Conservation (phyloP, 2,797 vertebrate genomes). For the Heliangelus exortis region DNA sequence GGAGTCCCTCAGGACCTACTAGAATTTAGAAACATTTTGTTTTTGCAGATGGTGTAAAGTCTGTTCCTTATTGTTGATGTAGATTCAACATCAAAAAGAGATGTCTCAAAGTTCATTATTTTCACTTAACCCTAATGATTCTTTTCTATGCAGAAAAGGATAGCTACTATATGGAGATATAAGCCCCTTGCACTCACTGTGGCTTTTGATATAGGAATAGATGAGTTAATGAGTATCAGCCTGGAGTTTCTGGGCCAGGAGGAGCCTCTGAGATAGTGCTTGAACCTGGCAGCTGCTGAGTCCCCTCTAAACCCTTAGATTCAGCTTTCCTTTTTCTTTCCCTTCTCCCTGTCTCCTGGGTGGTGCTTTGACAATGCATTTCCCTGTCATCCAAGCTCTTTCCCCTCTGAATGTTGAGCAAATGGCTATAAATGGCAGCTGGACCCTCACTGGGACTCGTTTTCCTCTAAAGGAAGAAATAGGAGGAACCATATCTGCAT, state of each 20-base stretch:
- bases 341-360: background rate
- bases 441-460: accelerated
- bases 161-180: background rate
- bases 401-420: background rate
- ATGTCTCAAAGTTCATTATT: background rate
- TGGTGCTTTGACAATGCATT: background rate
- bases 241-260: background rate
- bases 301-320: background rate
- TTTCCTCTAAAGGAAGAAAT: background rate
- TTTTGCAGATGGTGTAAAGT: background rate
- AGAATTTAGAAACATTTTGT: background rate
- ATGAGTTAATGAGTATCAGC: background rate
- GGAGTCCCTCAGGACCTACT: background rate
- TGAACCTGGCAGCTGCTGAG: accelerated
- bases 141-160: background rate
- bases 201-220: accelerated
- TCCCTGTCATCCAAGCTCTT: background rate
- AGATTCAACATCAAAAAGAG: background rate
- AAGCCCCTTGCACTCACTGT: accelerated
- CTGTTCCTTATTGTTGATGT: background rate
- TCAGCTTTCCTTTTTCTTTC: background rate
- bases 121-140: background rate
- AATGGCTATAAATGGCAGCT: background rate
- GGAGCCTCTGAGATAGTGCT: background rate
- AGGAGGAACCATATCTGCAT: background rate